Percentiles rank a stretch among this genome's conserved stretches.
Conservation (phyloP, 2,888 invertebrate genomes). For the Nineta flava region DNA sequence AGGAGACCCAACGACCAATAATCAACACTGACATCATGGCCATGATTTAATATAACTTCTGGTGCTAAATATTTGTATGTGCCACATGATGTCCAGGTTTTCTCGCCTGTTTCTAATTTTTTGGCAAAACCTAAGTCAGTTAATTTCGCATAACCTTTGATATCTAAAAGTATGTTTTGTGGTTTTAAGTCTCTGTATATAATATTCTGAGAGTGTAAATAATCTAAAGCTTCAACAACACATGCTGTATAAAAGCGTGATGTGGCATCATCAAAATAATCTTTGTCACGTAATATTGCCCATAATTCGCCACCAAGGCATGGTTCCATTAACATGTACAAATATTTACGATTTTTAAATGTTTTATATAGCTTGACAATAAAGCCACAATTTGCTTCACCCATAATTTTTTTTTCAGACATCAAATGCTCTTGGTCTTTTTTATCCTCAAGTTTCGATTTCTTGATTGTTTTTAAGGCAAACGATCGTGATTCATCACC, state of each 20-base stretch:
- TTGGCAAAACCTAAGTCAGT: conserved; percentile 99
- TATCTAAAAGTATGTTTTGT: conserved; percentile 87
- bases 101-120: conserved; percentile 78
- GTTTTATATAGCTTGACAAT: conserved; percentile 94
- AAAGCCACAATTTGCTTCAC: conserved; percentile 88
- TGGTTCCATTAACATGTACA: conserved; percentile 98
- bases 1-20: conserved; percentile 98
- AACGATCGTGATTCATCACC: conserved; percentile 63
- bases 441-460: conserved; percentile 95
- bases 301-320: conserved; percentile 97
- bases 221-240: conserved; percentile 96
- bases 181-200: conserved; percentile 91
- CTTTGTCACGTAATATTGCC: conserved; percentile 88
- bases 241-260: conserved; percentile 94
- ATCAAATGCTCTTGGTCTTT: conserved; percentile 98
- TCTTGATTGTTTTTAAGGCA: conserved; percentile 96
- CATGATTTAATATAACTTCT: conserved; percentile 95
- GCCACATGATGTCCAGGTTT: conserved; percentile 99
- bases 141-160: conserved; percentile 89
- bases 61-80: conserved; percentile 98
- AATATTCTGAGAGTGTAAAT: conserved; percentile 89
- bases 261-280: conserved; percentile 85
- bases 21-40: conserved; percentile 95
- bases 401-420: conserved; percentile 98
- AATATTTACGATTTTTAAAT: conserved; percentile 90